Conservation (phyloP, 2,797 vertebrate species). For the Xyrichtys novacula region DNA sequence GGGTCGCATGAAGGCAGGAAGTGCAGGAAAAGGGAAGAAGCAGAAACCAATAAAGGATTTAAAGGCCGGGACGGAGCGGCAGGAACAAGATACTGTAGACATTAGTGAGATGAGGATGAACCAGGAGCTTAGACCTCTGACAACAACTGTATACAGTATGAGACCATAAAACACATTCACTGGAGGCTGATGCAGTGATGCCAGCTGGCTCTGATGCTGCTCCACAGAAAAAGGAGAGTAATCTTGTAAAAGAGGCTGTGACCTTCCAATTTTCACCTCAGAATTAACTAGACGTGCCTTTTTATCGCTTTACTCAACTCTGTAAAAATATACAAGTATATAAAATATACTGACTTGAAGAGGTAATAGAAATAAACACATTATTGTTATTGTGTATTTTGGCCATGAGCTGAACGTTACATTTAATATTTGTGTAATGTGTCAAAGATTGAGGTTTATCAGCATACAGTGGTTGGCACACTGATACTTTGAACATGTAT, state of each 20-base stretch:
- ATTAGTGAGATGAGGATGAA: neutral
- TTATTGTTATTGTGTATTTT: too few relatives aligned
- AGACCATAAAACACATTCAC: constrained; percentile 33
- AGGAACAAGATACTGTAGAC: neutral
- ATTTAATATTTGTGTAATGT: neutral
- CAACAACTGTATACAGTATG: constrained; percentile 13
- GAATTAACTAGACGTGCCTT: neutral
- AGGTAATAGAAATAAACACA: neutral
- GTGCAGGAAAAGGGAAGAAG: constrained; percentile 25
- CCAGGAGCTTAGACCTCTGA: neutral
- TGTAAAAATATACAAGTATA: neutral
- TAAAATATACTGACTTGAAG: neutral
- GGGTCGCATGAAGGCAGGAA: constrained; percentile 32
- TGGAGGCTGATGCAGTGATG: constrained; percentile 19
- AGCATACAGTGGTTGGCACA: too few relatives aligned
- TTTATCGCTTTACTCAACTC: neutral
- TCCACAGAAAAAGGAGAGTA: neutral
- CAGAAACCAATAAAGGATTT: constrained; percentile 14
- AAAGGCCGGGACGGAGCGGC: constrained; percentile 16
- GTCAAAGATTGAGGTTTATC: too few relatives aligned
- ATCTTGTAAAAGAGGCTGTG: constrained; percentile 11
- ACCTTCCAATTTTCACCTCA: neutral
- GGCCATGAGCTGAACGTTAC: neutral
- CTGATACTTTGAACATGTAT: neutral
- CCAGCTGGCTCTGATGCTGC: constrained; percentile 35